Evolutionary conservation across 2,888 invertebrate genomes (phyloP).

Genomic region (Mythimna pallens): DNA sequence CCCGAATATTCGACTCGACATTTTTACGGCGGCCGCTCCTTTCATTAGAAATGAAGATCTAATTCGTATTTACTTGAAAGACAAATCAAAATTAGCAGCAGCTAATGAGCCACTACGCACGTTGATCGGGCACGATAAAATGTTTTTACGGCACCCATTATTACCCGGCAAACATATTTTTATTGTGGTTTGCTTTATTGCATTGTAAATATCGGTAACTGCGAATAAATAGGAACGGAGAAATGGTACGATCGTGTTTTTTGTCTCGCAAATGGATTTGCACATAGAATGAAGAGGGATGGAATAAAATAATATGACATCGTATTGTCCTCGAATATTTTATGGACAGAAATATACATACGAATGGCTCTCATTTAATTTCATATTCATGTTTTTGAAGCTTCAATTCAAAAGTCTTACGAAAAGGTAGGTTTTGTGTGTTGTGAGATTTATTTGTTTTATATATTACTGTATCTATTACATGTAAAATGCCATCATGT

Average conservation of each 20-base stretch:
- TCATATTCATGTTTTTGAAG: slow-evolving; percentile 57
- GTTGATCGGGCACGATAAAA: slow-evolving; percentile 70
- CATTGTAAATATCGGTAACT: slow-evolving; percentile 73
- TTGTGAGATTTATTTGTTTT: slow-evolving; percentile 10
- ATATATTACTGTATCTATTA: background rate
- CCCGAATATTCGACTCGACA: background rate
- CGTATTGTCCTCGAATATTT: slow-evolving; percentile 62
- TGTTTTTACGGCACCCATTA: slow-evolving; percentile 71
- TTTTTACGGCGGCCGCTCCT: slow-evolving; percentile 63
- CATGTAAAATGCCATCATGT: background rate
- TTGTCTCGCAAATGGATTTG: slow-evolving; percentile 54
- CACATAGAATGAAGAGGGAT: slow-evolving; percentile 49
- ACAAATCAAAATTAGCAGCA: slow-evolving; percentile 73
- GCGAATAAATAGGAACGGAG: slow-evolving; percentile 67
- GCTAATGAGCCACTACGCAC: slow-evolving; percentile 62
- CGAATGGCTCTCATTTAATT: slow-evolving; percentile 54
- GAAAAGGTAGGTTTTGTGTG: slow-evolving; percentile 12
- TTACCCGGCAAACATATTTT: slow-evolving; percentile 72
- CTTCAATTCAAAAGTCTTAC: slow-evolving; percentile 42
- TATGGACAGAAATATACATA: slow-evolving; percentile 53
- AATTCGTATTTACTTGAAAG: slow-evolving; percentile 73
- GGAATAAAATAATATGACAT: slow-evolving; percentile 66
- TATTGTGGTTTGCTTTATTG: slow-evolving; percentile 73
- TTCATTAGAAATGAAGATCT: slow-evolving; percentile 71
- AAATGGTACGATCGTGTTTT: slow-evolving; percentile 63